A percentile compares a stretch with the other conserved stretches of the same genome.
Conservation (phyloP, 2,888 invertebrate species). For the Stramonita haemastoma region DNA sequence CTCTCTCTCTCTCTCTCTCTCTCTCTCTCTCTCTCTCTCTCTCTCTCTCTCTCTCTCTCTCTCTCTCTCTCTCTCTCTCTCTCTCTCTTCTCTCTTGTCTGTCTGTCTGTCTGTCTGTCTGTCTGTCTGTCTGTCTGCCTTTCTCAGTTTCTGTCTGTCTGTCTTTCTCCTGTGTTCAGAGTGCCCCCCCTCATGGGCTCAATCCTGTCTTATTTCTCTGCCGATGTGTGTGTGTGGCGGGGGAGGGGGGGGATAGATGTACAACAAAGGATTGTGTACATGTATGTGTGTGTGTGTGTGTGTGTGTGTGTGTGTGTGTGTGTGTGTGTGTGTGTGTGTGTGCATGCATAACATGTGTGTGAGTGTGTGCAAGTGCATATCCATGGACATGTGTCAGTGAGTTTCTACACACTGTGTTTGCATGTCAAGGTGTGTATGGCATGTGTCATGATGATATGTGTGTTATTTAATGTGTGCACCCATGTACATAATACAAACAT, state of each 20-base stretch:
- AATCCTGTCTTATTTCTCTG: not conserved
- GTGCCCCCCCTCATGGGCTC: not conserved
- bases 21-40: not conserved
- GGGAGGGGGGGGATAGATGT: not conserved
- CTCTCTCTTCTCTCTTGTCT: not conserved
- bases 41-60: not conserved
- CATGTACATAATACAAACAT: not conserved
- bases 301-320: not conserved
- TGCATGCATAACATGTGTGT: too few species aligned
- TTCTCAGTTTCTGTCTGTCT: not conserved
- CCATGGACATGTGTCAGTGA: not conserved
- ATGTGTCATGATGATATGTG: not conserved
- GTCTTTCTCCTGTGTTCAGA: not conserved
- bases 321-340: conserved; percentile 5
- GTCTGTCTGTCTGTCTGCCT: conserved; percentile 4
- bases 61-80: not conserved
- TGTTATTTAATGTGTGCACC: not conserved
- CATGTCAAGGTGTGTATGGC: not conserved
- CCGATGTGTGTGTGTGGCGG: too few species aligned
- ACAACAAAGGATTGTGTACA: not conserved
- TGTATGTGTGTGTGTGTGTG: not conserved
- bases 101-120: not conserved
- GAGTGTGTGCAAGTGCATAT: too few species aligned
- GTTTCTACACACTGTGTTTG: not conserved
- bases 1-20: conserved; percentile 10